Conservation (phyloP, 2,888 invertebrate species). For the Podotricha telesiphe region DNA sequence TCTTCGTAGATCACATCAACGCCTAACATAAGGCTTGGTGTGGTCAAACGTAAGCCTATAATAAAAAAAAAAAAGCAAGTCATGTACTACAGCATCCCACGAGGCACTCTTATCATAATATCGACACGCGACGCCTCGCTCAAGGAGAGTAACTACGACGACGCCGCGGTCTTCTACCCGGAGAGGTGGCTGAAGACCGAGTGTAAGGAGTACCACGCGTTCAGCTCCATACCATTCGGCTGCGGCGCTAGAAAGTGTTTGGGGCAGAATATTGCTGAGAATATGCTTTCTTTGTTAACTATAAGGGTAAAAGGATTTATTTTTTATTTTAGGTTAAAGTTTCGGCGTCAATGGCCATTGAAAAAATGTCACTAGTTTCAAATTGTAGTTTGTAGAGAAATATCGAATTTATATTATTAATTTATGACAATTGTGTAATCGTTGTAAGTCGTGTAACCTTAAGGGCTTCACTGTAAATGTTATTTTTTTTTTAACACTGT, state of each 20-base stretch:
- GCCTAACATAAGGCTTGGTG: too few relatives aligned
- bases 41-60: too few relatives aligned
- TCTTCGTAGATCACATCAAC: too few relatives aligned
- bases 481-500: too few relatives aligned
- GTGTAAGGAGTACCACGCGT: conserved; percentile 72
- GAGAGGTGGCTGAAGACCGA: conserved; percentile 84
- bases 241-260: conserved; percentile 85
- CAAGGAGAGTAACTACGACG: conserved; percentile 86
- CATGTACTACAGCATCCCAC: conserved; percentile 64
- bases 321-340: not conserved
- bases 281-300: conserved; percentile 82
- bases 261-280: conserved; percentile 85
- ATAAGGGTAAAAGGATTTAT: conserved; percentile 72
- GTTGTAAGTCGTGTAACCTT: too few relatives aligned
- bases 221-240: conserved; percentile 86
- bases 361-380: too few relatives aligned
- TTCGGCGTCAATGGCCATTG: too few relatives aligned
- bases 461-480: too few relatives aligned
- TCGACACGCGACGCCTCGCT: conserved; percentile 85
- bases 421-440: too few relatives aligned
- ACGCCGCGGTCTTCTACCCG: conserved; percentile 84
- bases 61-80: too few relatives aligned
- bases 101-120: conserved; percentile 86
- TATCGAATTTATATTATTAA: too few relatives aligned
- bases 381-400: too few relatives aligned